phyloP scores from a whole-genome alignment of 1,140 invertebrate genomes.

The Drosophila setifemur region DNA sequence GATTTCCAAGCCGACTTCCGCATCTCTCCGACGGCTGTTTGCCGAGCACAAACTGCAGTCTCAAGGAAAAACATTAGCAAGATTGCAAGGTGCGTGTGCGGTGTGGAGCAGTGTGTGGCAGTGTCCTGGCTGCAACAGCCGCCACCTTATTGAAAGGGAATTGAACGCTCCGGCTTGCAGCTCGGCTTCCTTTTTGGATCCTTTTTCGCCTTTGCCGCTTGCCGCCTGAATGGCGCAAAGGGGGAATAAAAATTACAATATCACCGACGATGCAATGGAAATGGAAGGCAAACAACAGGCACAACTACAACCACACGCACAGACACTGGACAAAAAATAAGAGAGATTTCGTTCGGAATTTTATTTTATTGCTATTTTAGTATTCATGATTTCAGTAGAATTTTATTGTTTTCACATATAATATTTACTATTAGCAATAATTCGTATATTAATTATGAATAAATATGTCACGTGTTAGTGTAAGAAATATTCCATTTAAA shows the following conservation, averaged over 20 bases:
- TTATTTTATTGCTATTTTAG: no score
- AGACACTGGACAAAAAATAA: conserved; percentile 2
- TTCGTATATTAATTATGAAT: no score
- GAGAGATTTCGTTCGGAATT: no score
- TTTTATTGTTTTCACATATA: no score
- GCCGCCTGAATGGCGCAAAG: conserved; percentile 61
- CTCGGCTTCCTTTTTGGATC: conserved; percentile 29
- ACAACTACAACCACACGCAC: conserved; percentile 45
- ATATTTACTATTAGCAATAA: no score
- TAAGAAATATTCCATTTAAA: no score
- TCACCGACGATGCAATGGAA: conserved; percentile 54
- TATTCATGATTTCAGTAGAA: no score
- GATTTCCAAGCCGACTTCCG: conserved; percentile 51
- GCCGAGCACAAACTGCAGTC: conserved; percentile 52
- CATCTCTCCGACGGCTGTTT: conserved; percentile 58
- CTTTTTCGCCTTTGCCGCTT: conserved; percentile 37
- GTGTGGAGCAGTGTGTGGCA: conserved; percentile 19
- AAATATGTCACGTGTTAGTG: no score
- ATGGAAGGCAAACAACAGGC: conserved; percentile 57
- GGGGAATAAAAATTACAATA: conserved; percentile 80
- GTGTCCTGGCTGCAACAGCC: not conserved
- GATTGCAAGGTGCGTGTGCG: conserved; percentile 78
- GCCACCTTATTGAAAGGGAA: conserved; percentile 63
- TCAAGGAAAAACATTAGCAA: conserved; percentile 78
- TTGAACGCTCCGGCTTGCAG: conserved; percentile 67